phyloP scores from a whole-genome alignment of 2,113 vertebrate genomes.

The Uropsilus gracilis region DNA sequence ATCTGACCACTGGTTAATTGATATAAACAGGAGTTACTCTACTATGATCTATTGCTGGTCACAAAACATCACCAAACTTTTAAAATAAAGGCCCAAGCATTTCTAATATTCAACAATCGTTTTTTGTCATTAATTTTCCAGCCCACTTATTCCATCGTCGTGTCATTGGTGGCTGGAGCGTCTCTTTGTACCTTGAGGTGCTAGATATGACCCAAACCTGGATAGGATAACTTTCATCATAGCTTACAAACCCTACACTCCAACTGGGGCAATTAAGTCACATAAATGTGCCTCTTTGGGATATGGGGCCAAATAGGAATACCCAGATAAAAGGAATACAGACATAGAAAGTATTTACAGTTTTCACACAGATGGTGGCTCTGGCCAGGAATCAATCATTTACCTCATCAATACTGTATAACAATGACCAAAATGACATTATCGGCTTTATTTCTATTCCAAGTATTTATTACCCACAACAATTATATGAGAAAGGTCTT shows the following conservation, averaged over 20 bases:
- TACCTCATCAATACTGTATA: neutral
- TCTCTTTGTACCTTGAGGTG: neutral
- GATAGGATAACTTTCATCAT: too few relatives aligned
- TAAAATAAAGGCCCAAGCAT: too few relatives aligned
- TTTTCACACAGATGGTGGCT: neutral
- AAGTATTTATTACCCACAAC: neutral
- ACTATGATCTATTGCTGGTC: too few relatives aligned
- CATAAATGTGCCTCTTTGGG: neutral
- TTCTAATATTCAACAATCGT: neutral
- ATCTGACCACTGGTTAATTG: too few relatives aligned
- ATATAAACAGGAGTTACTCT: too few relatives aligned
- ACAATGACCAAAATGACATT: neutral
- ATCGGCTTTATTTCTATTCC: neutral
- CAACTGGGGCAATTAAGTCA: neutral
- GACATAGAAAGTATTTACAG: neutral
- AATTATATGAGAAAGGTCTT: neutral
- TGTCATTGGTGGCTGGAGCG: neutral
- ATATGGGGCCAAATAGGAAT: neutral
- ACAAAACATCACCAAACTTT: too few relatives aligned
- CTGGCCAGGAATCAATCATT: neutral
- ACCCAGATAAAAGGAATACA: neutral
- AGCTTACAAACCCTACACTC: neutral
- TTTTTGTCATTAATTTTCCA: neutral
- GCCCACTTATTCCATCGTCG: neutral
- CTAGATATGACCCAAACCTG: too few relatives aligned